Evolutionary conservation across 1,140 invertebrate species (phyloP).

Genomic region (Steinernema khuongi): DNA sequence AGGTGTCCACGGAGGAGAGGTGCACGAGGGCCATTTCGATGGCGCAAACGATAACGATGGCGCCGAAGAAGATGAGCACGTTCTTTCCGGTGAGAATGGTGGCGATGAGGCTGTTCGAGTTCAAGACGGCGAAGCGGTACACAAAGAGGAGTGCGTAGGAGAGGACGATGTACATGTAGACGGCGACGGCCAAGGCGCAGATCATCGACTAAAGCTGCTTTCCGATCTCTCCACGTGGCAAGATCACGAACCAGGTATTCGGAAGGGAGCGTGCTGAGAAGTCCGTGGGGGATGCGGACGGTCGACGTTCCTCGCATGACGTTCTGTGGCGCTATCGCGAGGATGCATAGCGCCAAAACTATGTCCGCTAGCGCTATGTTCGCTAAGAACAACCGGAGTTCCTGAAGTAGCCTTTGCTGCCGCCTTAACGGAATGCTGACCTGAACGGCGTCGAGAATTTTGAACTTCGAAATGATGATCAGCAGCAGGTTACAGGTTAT

Average conservation of each 20-base stretch:
- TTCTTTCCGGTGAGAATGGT: conserved; percentile 1
- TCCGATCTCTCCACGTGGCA: background rate
- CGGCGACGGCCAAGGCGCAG: background rate
- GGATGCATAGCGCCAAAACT: background rate
- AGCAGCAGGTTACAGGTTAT: background rate
- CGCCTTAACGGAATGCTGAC: background rate
- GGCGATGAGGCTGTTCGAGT: background rate
- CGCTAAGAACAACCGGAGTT: background rate
- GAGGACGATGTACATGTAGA: conserved; percentile 12
- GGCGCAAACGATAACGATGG: background rate
- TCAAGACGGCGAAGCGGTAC: background rate
- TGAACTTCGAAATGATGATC: conserved; percentile 7
- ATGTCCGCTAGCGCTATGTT: background rate
- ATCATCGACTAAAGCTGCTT: background rate
- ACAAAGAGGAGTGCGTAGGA: background rate
- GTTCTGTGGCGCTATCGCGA: background rate
- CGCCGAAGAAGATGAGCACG: conserved; percentile 1
- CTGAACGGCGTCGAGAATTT: background rate
- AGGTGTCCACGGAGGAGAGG: background rate
- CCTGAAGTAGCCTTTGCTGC: background rate
- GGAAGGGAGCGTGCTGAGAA: background rate
- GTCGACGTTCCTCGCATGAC: background rate
- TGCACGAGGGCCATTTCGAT: background rate
- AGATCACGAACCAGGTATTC: background rate
- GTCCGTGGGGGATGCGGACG: background rate